Conservation (phyloP, 2,797 vertebrate genomes). For the Enteromius paludinosus region DNA sequence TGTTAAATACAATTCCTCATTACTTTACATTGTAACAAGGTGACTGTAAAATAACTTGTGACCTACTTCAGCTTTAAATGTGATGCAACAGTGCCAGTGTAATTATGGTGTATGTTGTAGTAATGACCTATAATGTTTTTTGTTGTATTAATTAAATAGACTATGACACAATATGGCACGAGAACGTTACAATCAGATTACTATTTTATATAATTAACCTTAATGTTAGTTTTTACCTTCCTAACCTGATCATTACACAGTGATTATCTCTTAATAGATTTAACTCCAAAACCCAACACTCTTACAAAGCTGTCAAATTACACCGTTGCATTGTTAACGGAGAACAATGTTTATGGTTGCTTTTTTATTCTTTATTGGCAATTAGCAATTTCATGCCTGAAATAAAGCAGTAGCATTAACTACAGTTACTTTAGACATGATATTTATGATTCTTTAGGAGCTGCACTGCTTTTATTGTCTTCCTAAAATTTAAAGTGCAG, state of each 20-base stretch:
- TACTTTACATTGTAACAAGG: neutral
- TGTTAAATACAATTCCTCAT: neutral
- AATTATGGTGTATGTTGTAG: neutral
- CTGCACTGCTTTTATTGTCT: conserved; percentile 1
- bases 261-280: neutral
- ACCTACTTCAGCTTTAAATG: neutral
- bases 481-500: neutral
- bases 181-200: neutral
- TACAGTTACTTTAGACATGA: conserved; percentile 32
- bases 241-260: neutral
- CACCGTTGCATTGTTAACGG: neutral
- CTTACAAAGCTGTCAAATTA: neutral
- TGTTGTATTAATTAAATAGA: neutral
- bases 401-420: conserved; percentile 52
- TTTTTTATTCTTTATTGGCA: conserved; percentile 24
- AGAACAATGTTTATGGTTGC: neutral
- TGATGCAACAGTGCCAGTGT: neutral
- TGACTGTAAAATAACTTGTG: neutral
- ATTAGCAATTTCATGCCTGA: conserved; percentile 75
- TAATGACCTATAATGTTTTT: neutral
- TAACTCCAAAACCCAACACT: neutral
- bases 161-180: neutral
- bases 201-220: neutral
- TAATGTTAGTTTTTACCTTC: neutral
- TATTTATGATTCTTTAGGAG: neutral